These are phyloP conservation scores for Cebus imitator DNA, from an alignment of 2,113 vertebrate species.

Conservation along the genomic window DNA sequence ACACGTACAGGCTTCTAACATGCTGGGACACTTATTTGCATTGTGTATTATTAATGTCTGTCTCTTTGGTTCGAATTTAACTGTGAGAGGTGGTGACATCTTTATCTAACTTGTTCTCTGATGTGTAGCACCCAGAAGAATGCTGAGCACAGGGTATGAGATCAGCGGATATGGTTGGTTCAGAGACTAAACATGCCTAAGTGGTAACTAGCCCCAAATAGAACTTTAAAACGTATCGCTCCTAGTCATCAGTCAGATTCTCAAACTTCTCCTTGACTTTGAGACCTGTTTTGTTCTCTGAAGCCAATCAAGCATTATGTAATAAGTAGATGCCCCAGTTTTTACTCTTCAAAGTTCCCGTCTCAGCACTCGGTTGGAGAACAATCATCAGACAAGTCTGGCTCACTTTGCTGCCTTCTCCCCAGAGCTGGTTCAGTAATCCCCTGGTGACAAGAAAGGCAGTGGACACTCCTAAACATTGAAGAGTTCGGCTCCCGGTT, in stretches of 20 bases:
- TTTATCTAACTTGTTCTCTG: not conserved
- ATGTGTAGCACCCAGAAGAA: not conserved
- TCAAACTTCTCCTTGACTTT: constrained; percentile 22
- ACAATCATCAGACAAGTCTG: not conserved
- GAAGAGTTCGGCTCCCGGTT: not conserved
- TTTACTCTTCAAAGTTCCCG: not conserved
- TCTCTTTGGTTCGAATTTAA: not conserved
- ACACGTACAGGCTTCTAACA: not conserved
- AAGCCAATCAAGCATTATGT: constrained; percentile 38
- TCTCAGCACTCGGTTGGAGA: not conserved
- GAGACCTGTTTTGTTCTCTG: not conserved
- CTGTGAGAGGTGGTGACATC: not conserved
- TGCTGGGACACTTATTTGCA: not conserved
- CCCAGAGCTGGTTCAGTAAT: not conserved
- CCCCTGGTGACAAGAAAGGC: not conserved
- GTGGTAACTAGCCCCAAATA: not conserved
- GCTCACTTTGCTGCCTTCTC: not conserved
- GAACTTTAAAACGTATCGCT: constrained; percentile 22
- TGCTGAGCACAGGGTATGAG: not conserved
- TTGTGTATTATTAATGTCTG: not conserved
- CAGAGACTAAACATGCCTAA: not conserved
- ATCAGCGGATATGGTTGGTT: not conserved
- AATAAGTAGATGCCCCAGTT: not conserved
- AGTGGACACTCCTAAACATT: not conserved
- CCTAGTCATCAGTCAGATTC: not conserved